Evolutionary conservation across 1,140 invertebrate genomes (phyloP).

Genomic region (Lucilia cuprina): DNA sequence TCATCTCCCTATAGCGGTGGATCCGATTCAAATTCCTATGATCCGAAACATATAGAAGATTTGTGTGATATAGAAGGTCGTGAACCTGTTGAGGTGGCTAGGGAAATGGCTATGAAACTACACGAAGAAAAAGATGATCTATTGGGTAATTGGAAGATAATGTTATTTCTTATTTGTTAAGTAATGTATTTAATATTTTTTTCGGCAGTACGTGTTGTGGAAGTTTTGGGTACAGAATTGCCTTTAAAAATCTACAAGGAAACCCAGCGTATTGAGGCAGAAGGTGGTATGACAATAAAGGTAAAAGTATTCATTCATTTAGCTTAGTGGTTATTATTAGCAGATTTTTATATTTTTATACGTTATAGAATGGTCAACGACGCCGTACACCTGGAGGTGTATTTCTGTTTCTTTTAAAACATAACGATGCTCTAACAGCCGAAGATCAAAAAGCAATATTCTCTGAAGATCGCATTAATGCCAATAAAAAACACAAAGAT

Average conservation of each 20-base stretch:
- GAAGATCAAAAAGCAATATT: conserved; percentile 77
- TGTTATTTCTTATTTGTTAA: not conserved
- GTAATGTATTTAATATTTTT: not conserved
- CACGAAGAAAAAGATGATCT: conserved; percentile 75
- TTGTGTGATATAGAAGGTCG: conserved; percentile 60
- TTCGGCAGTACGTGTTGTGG: conserved; percentile 72
- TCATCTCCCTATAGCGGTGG: conserved; percentile 51
- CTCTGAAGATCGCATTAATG: conserved; percentile 70
- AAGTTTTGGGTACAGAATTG: conserved; percentile 75
- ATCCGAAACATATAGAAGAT: conserved; percentile 62
- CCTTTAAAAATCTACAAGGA: conserved; percentile 78
- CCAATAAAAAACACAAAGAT: conserved; percentile 66
- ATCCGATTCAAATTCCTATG: conserved; percentile 49
- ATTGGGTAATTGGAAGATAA: conserved; percentile 67
- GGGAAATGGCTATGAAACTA: conserved; percentile 75
- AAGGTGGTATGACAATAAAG: conserved; percentile 83
- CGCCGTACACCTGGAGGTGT: conserved; percentile 84
- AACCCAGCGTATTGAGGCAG: conserved; percentile 80
- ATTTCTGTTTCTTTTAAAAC: conserved; percentile 81
- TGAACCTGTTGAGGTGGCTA: conserved; percentile 68
- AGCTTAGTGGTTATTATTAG: no score
- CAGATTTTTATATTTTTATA: not conserved
- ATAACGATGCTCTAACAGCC: conserved; percentile 73
- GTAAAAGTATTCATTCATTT: conserved; percentile 59
- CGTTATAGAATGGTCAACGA: conserved; percentile 74